phyloP scores from a whole-genome alignment of 92 coral and sea anemone genomes.

The Montipora capitata region DNA sequence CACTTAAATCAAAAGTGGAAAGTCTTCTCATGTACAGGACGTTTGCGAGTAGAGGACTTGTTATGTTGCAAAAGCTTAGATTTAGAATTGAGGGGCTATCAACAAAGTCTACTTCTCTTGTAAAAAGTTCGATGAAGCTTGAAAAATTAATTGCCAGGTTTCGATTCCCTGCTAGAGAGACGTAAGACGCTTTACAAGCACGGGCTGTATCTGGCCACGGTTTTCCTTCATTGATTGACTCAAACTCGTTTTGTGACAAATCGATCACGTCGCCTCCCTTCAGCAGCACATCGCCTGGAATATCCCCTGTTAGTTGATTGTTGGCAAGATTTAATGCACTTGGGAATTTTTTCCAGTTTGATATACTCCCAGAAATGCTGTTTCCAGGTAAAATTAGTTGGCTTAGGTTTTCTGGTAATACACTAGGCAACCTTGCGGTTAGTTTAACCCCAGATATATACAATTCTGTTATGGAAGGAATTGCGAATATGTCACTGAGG shows the following conservation, averaged over 20 bases:
- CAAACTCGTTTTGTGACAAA: too few relatives aligned
- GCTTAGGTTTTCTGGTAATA: slow-evolving; percentile 12
- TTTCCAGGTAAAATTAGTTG: slow-evolving; percentile 65
- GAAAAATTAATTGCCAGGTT: slow-evolving; percentile 52
- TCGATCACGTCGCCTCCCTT: not conserved
- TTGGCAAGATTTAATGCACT: slow-evolving; percentile 54
- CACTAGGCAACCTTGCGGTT: slow-evolving; percentile 56
- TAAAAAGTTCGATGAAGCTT: slow-evolving; percentile 40
- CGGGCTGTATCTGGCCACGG: not conserved
- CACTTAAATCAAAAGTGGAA: slow-evolving; percentile 52
- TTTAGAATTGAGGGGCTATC: slow-evolving; percentile 49
- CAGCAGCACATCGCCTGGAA: slow-evolving; percentile 50
- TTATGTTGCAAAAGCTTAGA: slow-evolving; percentile 65
- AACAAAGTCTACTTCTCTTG: not conserved
- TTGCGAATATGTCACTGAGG: slow-evolving; percentile 44
- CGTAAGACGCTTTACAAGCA: not conserved
- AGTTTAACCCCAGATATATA: slow-evolving; percentile 62
- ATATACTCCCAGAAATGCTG: slow-evolving; percentile 47
- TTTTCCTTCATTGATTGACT: too few relatives aligned
- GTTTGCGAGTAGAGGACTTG: slow-evolving; percentile 17
- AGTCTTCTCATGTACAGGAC: slow-evolving; percentile 38
- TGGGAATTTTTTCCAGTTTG: slow-evolving; percentile 14
- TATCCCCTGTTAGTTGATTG: slow-evolving; percentile 65
- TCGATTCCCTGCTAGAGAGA: slow-evolving; percentile 62
- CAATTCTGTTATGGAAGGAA: slow-evolving; percentile 38